Conservation (phyloP, 2,113 vertebrate genomes). For the Atrichornis clamosus region DNA sequence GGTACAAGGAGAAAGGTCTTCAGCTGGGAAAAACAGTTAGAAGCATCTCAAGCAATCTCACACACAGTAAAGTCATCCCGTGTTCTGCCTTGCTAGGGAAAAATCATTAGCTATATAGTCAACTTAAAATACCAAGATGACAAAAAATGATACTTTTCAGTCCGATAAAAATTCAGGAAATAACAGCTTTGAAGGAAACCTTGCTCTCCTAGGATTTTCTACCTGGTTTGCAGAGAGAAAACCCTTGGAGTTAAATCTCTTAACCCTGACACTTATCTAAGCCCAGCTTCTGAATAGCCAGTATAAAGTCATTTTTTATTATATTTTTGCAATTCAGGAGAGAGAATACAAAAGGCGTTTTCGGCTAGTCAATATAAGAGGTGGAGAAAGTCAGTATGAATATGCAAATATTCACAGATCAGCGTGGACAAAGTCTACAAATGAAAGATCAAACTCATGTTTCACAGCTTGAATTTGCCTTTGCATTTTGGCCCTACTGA, state of each 20-base stretch:
- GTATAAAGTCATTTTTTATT: neutral
- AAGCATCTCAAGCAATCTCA: neutral
- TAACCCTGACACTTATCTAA: neutral
- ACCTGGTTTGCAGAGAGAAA: neutral
- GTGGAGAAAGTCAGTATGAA: neutral
- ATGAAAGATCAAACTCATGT: neutral
- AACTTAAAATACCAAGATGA: neutral
- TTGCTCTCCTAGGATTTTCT: neutral
- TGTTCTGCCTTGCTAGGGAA: neutral
- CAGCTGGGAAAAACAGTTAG: neutral
- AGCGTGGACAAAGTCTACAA: neutral
- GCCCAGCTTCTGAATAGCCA: neutral
- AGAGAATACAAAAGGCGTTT: neutral
- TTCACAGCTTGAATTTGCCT: neutral
- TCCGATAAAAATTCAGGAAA: neutral
- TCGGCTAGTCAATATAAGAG: neutral
- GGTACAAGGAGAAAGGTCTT: neutral
- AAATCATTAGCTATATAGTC: neutral
- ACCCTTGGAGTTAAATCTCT: neutral
- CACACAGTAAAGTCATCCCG: neutral
- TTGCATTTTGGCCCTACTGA: neutral
- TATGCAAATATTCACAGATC: neutral
- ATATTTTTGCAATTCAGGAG: neutral
- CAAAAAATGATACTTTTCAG: neutral
- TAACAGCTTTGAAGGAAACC: neutral